Percentiles rank a stretch among this genome's conserved stretches.
Evolutionary conservation across 2,888 invertebrate species (phyloP).

Genomic region (Empis stercorea): DNA sequence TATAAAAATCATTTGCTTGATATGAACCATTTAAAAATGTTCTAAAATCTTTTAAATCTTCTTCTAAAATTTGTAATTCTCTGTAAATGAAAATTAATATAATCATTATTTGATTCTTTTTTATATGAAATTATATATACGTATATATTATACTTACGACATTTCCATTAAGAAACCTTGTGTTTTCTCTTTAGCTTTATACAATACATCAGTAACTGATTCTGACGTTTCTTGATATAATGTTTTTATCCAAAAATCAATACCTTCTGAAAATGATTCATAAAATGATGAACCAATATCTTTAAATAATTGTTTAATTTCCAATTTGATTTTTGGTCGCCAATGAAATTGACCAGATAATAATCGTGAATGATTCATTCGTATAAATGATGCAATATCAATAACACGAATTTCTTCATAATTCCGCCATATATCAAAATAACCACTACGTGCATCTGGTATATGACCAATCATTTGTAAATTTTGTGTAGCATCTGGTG

Average conservation of each 20-base stretch:
- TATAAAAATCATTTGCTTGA: conserved; percentile 69
- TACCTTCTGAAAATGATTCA: conserved; percentile 38
- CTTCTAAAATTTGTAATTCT: conserved; percentile 52
- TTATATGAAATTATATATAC: not conserved
- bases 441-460: conserved; percentile 61
- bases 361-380: conserved; percentile 71
- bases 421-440: conserved; percentile 67
- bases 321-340: conserved; percentile 59
- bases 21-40: conserved; percentile 63
- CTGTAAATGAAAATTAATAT: conserved; percentile 9
- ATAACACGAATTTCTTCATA: conserved; percentile 67
- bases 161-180: conserved; percentile 59
- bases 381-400: conserved; percentile 64
- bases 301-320: conserved; percentile 40
- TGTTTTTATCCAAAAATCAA: conserved; percentile 53
- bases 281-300: conserved; percentile 37
- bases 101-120: not conserved
- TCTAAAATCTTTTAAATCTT: conserved; percentile 46
- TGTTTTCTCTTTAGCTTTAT: conserved; percentile 57
- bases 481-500: conserved; percentile 52
- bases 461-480: conserved; percentile 61
- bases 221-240: conserved; percentile 56
- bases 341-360: conserved; percentile 67
- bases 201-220: conserved; percentile 58
- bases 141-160: conserved; percentile 32